A percentile compares a stretch with the other conserved stretches of the same genome.
phyloP scores from a whole-genome alignment of 2,797 vertebrate genomes.

The Lophotriccus pileatus region DNA sequence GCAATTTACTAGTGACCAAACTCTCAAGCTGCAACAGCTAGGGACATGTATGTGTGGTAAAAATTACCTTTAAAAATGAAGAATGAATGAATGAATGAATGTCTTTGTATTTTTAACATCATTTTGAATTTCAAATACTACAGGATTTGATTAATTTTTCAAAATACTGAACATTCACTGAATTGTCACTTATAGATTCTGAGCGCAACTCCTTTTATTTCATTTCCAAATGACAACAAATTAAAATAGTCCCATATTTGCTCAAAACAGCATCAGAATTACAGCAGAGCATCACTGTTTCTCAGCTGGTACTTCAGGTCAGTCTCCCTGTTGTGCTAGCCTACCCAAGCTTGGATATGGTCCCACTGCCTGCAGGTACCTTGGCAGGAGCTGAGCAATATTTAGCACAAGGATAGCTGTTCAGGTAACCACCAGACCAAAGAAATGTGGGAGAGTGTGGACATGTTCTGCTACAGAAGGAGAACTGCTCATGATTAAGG shows the following conservation, averaged over 20 bases:
- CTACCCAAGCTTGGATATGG: background rate
- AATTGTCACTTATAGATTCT: background rate
- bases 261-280: background rate
- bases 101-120: background rate
- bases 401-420: background rate
- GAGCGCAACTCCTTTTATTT: background rate
- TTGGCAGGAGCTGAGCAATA: background rate
- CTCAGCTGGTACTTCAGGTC: background rate
- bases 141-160: background rate
- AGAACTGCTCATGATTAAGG: background rate
- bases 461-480: background rate
- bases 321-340: background rate
- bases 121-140: conserved; percentile 8
- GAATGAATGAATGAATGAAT: background rate
- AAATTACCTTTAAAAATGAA: background rate
- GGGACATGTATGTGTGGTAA: background rate
- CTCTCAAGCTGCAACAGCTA: background rate
- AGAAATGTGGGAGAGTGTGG: background rate
- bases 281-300: background rate
- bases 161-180: background rate
- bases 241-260: background rate
- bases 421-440: background rate
- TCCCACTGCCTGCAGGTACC: background rate
- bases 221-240: background rate
- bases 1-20: background rate